Evolutionary conservation across 92 coral and sea anemone species (phyloP).

Genomic region (Chrysogorgia sp.): DNA sequence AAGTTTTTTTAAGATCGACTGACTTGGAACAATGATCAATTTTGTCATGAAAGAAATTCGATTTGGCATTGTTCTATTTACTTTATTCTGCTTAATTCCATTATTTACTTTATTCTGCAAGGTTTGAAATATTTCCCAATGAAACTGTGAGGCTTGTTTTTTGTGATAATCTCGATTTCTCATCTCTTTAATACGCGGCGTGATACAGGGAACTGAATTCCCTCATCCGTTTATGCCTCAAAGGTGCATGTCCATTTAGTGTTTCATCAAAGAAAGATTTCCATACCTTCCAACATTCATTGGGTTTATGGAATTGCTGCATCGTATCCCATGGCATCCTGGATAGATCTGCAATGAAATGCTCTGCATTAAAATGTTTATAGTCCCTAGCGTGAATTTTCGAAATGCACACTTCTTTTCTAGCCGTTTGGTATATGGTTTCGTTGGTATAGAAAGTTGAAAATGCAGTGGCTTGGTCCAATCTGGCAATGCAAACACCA

Average conservation of each 20-base stretch:
- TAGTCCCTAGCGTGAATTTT: conserved; percentile 21
- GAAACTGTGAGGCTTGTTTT: conserved; percentile 1
- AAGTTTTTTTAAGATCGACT: background rate
- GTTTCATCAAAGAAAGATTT: conserved; percentile 24
- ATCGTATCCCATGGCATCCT: conserved; percentile 39
- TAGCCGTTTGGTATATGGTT: conserved; percentile 29
- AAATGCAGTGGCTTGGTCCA: conserved; percentile 39
- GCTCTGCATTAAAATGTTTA: conserved; percentile 34
- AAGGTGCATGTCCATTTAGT: conserved; percentile 47
- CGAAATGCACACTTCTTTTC: conserved; percentile 16
- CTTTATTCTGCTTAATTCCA: no score
- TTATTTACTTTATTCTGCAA: conserved; percentile 41
- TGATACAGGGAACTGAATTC: conserved; percentile 45
- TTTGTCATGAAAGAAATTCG: no score
- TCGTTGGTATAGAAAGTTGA: conserved; percentile 49
- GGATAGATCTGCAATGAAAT: conserved; percentile 32
- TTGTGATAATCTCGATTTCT: conserved; percentile 40
- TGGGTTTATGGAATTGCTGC: conserved; percentile 20
- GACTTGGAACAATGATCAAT: no score
- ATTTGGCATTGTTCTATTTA: background rate
- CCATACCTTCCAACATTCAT: conserved; percentile 47
- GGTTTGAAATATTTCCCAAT: conserved; percentile 40
- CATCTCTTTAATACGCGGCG: conserved; percentile 36
- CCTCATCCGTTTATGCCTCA: conserved; percentile 27
- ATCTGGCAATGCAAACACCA: conserved; percentile 34